Conservation (phyloP, 2,797 vertebrate genomes). For the Mormyrus proboscirostris region DNA sequence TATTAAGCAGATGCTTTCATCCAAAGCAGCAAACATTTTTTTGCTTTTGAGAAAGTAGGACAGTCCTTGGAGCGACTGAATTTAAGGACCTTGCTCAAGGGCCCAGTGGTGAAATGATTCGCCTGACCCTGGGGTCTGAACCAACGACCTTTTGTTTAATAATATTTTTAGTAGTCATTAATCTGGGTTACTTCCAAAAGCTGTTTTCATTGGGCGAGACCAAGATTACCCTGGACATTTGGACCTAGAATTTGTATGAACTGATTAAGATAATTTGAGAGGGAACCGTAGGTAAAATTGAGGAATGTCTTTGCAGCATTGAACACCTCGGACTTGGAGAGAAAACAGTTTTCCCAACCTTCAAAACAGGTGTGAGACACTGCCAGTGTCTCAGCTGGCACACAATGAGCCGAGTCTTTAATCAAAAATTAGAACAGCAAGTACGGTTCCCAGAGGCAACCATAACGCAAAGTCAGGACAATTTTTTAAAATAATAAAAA, state of each 20-base stretch:
- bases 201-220: background rate
- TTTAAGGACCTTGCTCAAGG: background rate
- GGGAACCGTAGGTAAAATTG: background rate
- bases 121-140: background rate
- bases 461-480: background rate
- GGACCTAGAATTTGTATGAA: background rate
- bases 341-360: background rate
- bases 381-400: background rate
- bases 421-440: constrained; percentile 9
- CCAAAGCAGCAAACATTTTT: background rate
- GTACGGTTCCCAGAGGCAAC: background rate
- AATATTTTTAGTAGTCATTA: background rate
- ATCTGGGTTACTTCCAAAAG: background rate
- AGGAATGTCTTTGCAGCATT: background rate
- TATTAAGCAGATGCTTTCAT: background rate
- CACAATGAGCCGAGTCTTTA: background rate
- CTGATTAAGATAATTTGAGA: constrained; percentile 10
- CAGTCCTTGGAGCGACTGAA: background rate
- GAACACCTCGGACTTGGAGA: background rate
- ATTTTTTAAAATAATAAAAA: background rate
- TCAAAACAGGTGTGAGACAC: background rate
- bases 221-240: background rate
- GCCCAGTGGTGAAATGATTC: background rate
- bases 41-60: background rate
- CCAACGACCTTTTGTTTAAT: background rate